These are phyloP conservation scores for Paraplagusia blochii DNA, from an alignment of 2,113 vertebrate species.

Conservation along the genomic window DNA sequence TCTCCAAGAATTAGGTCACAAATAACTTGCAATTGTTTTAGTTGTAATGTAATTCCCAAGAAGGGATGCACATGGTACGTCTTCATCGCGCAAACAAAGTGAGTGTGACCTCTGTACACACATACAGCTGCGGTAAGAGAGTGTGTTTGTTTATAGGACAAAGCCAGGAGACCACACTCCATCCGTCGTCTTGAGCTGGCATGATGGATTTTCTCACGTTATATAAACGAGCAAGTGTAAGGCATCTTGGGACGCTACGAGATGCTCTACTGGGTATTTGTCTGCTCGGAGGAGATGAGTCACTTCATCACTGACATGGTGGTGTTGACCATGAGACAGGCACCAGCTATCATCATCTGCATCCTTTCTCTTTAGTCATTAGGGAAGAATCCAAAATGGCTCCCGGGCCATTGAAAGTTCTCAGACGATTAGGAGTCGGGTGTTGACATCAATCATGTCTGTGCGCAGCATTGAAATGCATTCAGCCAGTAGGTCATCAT, in stretches of 20 bases:
- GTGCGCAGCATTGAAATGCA: constrained; percentile 14
- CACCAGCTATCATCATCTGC: constrained; percentile 63
- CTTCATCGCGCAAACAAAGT: constrained; percentile 19
- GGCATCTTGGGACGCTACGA: constrained; percentile 61
- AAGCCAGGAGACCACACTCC: constrained; percentile 39
- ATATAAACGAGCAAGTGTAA: constrained; percentile 51
- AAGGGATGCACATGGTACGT: constrained; percentile 37
- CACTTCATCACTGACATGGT: constrained; percentile 71
- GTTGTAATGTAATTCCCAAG: constrained; percentile 21
- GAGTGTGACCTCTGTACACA: constrained; percentile 13
- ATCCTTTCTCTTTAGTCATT: constrained; percentile 62
- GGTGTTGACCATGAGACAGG: constrained; percentile 57
- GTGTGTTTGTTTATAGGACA: constrained; percentile 58
- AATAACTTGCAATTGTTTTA: constrained; percentile 31
- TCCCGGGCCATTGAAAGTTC: constrained; percentile 52
- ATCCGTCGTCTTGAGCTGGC: constrained; percentile 48
- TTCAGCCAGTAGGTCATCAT: constrained; percentile 27
- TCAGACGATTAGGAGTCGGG: constrained; percentile 59
- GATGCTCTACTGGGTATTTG: constrained; percentile 61
- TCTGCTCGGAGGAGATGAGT: constrained; percentile 67
- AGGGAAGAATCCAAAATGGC: constrained; percentile 67
- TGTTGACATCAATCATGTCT: constrained; percentile 57
- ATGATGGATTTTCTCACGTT: constrained; percentile 61
- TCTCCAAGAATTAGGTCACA: constrained; percentile 38
- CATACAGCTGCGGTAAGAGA: constrained; percentile 25